Base-by-base conservation (phyloP, 2,797 vertebrate species). In the Babyrousa celebensis region DNA sequence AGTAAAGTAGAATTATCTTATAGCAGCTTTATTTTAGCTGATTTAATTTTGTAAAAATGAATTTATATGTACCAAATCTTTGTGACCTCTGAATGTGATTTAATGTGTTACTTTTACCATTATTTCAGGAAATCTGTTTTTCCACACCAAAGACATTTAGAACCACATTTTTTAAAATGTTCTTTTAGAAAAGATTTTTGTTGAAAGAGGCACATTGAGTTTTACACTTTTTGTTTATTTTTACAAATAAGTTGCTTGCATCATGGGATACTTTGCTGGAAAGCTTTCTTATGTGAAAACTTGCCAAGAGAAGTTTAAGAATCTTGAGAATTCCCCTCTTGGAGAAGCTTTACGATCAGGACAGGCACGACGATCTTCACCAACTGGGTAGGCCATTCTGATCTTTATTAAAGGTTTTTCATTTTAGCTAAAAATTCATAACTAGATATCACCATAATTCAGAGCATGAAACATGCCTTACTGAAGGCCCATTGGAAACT, bases 261-360 rank as follows among this genome's bases (percentile, higher is more conserved):
- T 99, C 21, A 98, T 99, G 97, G 99, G 99, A 79, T 99, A 99
- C 98, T 16, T 99, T 94, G 98, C 98, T 82, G 99, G 99, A 84
- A 99, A 99, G 97, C 89, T 99, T 89, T 99, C 99, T 0, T 99
- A 99, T 80, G 98, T 99, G 98, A 99, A 99, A 92, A 98, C 97
- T 8, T 99, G 99, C 98, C 99, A 99, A 62, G 99, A 99, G 97
- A 99, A 99, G 98, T 99, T 99, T 96, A 99, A 98, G 98, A 99
- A 96, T 80, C 98, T 99, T 93, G 99, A 99, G 95, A 99, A 99
- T 98, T 99, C 99, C 0, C 99, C 99, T 23, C 98, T 99, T 86
- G 99, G 99, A 98, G 99, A 99, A 85, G 98, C 98, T 82, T 97
- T 99, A 12, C 99, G 98, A 36, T 97, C 96, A 15, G 97, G 99